Base-by-base conservation (phyloP, 2,113 vertebrate species). In the Rallus limicola region DNA sequence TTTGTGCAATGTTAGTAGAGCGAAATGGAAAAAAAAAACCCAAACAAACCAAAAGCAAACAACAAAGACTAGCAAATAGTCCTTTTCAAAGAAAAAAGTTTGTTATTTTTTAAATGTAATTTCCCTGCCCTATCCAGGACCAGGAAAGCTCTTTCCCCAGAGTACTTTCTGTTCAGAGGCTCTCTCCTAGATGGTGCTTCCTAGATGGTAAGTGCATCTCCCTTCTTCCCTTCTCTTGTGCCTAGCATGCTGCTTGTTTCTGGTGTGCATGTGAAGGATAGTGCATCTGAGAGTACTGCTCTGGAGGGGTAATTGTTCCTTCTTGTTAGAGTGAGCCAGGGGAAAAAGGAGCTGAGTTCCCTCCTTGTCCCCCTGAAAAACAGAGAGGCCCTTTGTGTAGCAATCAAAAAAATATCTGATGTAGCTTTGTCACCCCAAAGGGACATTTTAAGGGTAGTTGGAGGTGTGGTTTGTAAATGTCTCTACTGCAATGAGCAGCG, bases 121-220 rank as follows among this genome's bases (percentile, higher is more conserved):
- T 96, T 94, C 26, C 69, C n/a, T 91, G 13, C 46, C 44, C 31
- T 50, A 42, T 81, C 46, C 86, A 98, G 98, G 98, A 98, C 93
- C 98, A 99, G 90, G 99, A 99, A 96, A 98, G 98, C 94, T 97
- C 98, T 92, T 98, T 98, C 70, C 98, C 98, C 50, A 97, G 98
- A 97, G 98, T 98, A 24, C 98, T 98, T 85, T 99, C 99, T 29
- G 97, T 98, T 85, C 99, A 99, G 93, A 98, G 98, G 95, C 99
- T 99, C 52, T 99, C 99, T 81, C 97, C 99, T 34, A 98, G 98
- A 97, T 99, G 99, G 99, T 99, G 99, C 98, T 99, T 99, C 98
- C 98, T 99, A 96, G 99, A 99, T 11, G 99, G 99, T 99, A 96
- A 99, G 99, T 98, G 63, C 38, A n/a, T 76, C 44, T 95, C 15